A percentile compares a stretch with the other conserved stretches of the same genome.
These are phyloP conservation scores for Sula dactylatra DNA, from an alignment of 2,113 vertebrate species.

Conservation along the genomic window DNA sequence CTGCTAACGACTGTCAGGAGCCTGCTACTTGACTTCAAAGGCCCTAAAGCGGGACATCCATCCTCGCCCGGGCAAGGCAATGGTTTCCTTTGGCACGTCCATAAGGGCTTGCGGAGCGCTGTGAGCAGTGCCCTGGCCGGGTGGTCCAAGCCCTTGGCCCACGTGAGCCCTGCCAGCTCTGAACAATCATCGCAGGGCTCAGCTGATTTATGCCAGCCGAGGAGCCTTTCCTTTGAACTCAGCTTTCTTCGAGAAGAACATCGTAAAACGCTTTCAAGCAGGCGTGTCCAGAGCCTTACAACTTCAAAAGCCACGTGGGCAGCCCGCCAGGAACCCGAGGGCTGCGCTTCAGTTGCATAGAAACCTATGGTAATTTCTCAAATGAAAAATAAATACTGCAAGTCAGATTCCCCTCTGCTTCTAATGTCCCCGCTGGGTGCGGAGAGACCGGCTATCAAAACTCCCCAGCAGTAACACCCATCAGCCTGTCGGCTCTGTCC, in stretches of 20 bases:
- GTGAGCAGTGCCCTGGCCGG: not conserved
- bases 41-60: not conserved
- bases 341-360: not conserved
- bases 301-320: constrained; percentile 19
- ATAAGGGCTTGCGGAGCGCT: accelerated
- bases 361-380: constrained; percentile 14
- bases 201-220: constrained; percentile 1
- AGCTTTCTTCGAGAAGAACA: not conserved
- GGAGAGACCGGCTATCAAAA: not conserved
- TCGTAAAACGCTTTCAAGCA: not conserved
- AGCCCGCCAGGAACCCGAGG: not conserved
- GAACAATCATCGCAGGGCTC: not conserved
- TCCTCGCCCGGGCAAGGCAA: not conserved
- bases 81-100: not conserved
- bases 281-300: constrained; percentile 6
- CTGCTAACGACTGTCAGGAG: accelerated
- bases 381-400: not conserved
- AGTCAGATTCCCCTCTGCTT: not conserved
- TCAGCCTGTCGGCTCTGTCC: not conserved
- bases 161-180: not conserved
- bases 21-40: not conserved
- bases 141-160: not conserved
- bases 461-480: not conserved
- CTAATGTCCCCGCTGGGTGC: not conserved
- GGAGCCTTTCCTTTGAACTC: constrained; percentile 14